Conservation (phyloP, 2,113 vertebrate genomes). For the Microtus montanus region DNA sequence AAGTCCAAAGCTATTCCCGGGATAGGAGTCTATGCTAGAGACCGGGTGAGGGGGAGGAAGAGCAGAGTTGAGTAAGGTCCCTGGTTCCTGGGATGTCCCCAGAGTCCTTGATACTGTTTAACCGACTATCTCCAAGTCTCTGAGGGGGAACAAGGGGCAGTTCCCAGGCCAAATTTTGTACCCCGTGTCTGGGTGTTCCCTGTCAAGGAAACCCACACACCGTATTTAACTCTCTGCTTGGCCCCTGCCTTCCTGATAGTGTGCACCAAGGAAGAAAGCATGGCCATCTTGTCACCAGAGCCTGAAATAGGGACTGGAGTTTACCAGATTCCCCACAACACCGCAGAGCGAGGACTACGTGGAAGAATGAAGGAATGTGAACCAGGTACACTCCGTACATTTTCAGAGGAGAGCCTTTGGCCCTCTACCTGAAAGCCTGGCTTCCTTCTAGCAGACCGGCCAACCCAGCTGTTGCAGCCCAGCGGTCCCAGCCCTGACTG, state of each 20-base stretch:
- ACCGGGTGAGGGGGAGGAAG: not conserved
- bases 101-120: not conserved
- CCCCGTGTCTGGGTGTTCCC: not conserved
- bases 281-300: not conserved
- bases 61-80: accelerated
- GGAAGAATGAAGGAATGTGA: not conserved
- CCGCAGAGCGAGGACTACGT: not conserved
- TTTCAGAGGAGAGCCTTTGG: not conserved
- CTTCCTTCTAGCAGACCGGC: not conserved
- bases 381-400: not conserved
- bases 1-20: not conserved
- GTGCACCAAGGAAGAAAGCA: not conserved
- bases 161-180: not conserved
- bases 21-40: not conserved
- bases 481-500: not conserved
- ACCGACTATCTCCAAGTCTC: not conserved
- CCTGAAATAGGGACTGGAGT: not conserved
- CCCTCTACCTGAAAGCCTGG: not conserved
- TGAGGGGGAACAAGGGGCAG: not conserved
- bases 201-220: not conserved
- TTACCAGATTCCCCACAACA: not conserved
- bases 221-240: not conserved
- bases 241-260: not conserved
- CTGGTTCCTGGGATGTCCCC: not conserved
- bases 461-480: not conserved